Base-by-base conservation (phyloP, 2,888 invertebrate genomes). In the Tetrapedia diversipes region DNA sequence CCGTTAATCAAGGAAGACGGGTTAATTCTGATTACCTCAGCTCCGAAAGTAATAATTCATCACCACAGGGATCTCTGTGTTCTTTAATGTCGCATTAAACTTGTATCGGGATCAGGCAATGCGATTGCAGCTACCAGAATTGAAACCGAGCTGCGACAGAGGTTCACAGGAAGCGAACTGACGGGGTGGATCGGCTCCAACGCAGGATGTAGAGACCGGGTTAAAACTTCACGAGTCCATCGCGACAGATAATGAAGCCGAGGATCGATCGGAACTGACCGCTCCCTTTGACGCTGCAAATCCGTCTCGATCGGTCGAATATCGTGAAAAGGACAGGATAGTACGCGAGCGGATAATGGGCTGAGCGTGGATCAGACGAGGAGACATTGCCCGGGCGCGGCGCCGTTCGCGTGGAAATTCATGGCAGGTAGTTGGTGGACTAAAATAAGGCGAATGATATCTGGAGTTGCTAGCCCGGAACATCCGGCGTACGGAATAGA, bases 151-250 rank as follows among this genome's bases (percentile, higher is more conserved):
- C n/a, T n/a, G n/a, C n/a, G n/a, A n/a, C n/a, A n/a, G n/a, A n/a
- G n/a, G n/a, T n/a, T n/a, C n/a, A n/a, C n/a, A n/a, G n/a, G n/a
- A n/a, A n/a, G n/a, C n/a, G n/a, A n/a, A n/a, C n/a, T n/a, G n/a
- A n/a, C n/a, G n/a, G n/a, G n/a, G n/a, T n/a, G n/a, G n/a, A n/a
- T n/a, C n/a, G n/a, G n/a, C n/a, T n/a, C n/a, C n/a, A n/a, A 63
- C 34, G 14, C 32, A 47, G 37, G 45, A n/a, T 6, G n/a, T n/a
- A n/a, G 22, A 32, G 14, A 10, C 22, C 45, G 73, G 80, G 83
- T 80, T 85, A 88, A 88, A 87, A 86, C 87, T 82, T 78, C 75
- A 79, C 80, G 85, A 86, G 84, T 86, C 47, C 47, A 78, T 82
- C 74, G 79, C 76, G 65, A 81, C 51, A 81, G 80, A 86, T 83